phyloP scores from a whole-genome alignment of 2,797 vertebrate genomes.

The Sebastolobus altivelis region DNA sequence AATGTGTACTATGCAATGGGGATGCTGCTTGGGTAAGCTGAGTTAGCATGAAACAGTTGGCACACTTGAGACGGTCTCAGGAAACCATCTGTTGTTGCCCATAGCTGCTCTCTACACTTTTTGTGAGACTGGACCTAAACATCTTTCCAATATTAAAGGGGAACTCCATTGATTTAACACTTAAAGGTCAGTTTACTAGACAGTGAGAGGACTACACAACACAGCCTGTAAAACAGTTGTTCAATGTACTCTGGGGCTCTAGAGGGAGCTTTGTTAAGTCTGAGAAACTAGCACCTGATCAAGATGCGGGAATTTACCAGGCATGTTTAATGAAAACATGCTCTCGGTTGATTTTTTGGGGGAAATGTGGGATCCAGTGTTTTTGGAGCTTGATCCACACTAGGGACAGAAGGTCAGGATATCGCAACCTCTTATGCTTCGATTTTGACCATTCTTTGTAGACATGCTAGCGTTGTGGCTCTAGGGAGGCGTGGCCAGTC shows the following conservation, averaged over 20 bases:
- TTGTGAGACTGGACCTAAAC: not conserved
- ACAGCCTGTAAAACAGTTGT: not conserved
- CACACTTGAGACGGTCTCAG: not conserved
- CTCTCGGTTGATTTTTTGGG: not conserved
- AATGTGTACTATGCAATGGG: not conserved
- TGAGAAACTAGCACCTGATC: not conserved
- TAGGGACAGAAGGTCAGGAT: not conserved
- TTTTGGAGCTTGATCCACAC: not conserved
- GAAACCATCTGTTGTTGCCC: not conserved
- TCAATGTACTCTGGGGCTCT: not conserved
- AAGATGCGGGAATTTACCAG: not conserved
- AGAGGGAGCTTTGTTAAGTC: not conserved
- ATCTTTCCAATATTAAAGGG: not conserved
- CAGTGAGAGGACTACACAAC: not conserved
- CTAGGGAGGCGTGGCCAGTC: not conserved
- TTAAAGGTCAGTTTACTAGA: slow-evolving; percentile 1
- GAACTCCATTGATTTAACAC: not conserved
- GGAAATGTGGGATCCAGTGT: not conserved
- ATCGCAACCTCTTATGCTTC: not conserved
- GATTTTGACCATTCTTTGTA: not conserved
- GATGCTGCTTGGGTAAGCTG: not conserved
- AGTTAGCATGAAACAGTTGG: not conserved
- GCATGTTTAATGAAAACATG: not conserved
- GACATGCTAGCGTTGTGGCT: not conserved
- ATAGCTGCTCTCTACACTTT: not conserved